A percentile compares a stretch with the other conserved stretches of the same genome.
Conservation (phyloP, 2,113 vertebrate species). For the Canis aureus region DNA sequence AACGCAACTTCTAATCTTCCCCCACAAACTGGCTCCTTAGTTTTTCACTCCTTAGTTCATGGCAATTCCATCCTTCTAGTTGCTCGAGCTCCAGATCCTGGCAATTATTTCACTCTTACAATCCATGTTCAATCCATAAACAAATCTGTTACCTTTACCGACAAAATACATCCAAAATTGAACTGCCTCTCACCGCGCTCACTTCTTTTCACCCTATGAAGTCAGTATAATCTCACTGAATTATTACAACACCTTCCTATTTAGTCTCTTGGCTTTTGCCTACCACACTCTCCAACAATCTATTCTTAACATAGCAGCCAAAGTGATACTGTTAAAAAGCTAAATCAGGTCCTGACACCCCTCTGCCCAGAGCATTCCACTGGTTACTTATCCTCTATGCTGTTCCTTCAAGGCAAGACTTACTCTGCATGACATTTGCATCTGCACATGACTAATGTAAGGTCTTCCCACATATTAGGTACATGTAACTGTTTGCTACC, state of each 20-base stretch:
- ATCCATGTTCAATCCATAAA: not conserved
- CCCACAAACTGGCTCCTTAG: not conserved
- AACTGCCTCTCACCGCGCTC: not conserved
- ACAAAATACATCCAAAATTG: not conserved
- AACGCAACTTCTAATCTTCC: not conserved
- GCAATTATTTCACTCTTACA: conserved; percentile 10
- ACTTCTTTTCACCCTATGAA: conserved; percentile 47
- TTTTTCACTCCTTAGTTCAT: not conserved
- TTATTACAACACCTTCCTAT: not conserved
- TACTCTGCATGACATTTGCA: not conserved
- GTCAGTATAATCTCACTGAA: not conserved
- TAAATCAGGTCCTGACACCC: not conserved
- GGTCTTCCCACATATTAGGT: conserved; percentile 20
- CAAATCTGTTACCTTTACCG: not conserved
- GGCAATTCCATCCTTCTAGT: not conserved
- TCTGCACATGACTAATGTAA: not conserved
- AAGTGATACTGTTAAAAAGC: conserved; percentile 19
- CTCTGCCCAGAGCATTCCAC: conserved; percentile 42
- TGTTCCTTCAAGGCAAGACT: conserved; percentile 18
- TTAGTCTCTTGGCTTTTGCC: conserved; percentile 39
- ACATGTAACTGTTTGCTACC: conserved; percentile 1
- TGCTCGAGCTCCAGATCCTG: not conserved
- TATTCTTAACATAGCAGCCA: not conserved
- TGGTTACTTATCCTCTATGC: not conserved
- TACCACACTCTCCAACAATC: not conserved